Percentiles rank a stretch among this genome's conserved stretches.
Evolutionary conservation across 2,888 invertebrate genomes (phyloP).

Genomic region (Limnephilus marmoratus): DNA sequence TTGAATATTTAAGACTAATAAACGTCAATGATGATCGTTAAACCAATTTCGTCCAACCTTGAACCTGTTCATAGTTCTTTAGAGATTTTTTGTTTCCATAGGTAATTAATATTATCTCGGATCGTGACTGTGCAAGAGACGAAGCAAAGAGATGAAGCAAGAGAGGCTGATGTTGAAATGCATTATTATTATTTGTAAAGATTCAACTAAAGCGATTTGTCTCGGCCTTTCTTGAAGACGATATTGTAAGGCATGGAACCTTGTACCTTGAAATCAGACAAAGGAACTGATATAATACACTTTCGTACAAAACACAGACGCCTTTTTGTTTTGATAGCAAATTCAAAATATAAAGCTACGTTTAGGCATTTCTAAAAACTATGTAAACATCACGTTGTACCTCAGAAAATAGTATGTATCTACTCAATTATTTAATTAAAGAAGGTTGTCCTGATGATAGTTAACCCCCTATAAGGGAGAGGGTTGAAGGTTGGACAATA

Average conservation of each 20-base stretch:
- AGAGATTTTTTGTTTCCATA: conserved; percentile 26
- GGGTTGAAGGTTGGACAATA: too few relatives aligned
- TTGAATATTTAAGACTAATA: neutral
- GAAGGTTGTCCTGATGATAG: too few relatives aligned
- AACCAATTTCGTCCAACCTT: conserved; percentile 23
- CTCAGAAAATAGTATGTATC: neutral
- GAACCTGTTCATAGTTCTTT: conserved; percentile 32
- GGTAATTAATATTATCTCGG: conserved; percentile 15
- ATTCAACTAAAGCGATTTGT: conserved; percentile 3
- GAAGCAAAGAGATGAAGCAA: neutral
- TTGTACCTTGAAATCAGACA: neutral
- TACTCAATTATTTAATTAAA: neutral
- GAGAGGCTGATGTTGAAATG: conserved; percentile 21
- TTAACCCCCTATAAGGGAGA: too few relatives aligned
- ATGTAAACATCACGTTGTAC: neutral
- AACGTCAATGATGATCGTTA: conserved; percentile 24
- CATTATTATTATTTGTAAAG: conserved; percentile 4
- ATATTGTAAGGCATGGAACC: neutral
- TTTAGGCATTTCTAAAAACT: neutral
- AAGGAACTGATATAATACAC: neutral
- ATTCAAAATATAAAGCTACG: neutral
- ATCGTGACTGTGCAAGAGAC: conserved; percentile 33
- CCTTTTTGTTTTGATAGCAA: neutral
- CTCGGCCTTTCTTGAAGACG: neutral
- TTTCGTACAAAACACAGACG: neutral